Conservation (phyloP, 2,113 vertebrate species). For the Neolamprologus ventralis region DNA sequence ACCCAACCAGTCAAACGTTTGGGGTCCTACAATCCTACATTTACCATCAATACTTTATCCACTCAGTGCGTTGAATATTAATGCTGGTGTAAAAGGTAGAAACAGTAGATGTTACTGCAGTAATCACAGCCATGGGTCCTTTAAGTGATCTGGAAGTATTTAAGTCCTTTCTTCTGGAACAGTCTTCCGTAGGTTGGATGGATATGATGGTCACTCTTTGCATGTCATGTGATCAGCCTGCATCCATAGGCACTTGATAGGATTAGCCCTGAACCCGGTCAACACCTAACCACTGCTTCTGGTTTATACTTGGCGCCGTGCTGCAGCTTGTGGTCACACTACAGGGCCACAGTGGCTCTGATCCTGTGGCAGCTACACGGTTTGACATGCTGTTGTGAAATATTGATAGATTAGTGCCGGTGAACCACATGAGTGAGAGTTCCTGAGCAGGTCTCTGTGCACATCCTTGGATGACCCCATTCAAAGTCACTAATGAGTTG, state of each 20-base stretch:
- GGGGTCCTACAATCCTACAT: too few species aligned
- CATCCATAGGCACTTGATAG: neutral
- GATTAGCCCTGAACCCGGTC: neutral
- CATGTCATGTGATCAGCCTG: neutral
- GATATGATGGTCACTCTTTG: neutral
- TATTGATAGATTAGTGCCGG: neutral
- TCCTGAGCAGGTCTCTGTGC: neutral
- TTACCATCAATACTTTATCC: too few species aligned
- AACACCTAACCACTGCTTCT: neutral
- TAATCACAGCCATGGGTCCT: too few species aligned
- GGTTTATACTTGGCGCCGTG: neutral
- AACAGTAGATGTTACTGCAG: too few species aligned
- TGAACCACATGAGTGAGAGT: neutral
- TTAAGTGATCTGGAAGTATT: neutral
- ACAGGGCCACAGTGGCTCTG: neutral
- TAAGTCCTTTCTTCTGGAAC: neutral
- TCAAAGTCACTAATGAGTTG: neutral
- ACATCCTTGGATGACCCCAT: neutral
- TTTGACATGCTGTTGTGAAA: neutral
- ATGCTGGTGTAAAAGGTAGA: too few species aligned
- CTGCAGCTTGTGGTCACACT: neutral
- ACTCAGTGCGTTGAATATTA: too few species aligned
- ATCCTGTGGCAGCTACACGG: neutral
- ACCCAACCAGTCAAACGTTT: too few species aligned
- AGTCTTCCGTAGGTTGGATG: neutral